These are phyloP conservation scores for Rhagophthalmus giganteus DNA, from an alignment of 2,888 invertebrate genomes.

Conservation along the genomic window DNA sequence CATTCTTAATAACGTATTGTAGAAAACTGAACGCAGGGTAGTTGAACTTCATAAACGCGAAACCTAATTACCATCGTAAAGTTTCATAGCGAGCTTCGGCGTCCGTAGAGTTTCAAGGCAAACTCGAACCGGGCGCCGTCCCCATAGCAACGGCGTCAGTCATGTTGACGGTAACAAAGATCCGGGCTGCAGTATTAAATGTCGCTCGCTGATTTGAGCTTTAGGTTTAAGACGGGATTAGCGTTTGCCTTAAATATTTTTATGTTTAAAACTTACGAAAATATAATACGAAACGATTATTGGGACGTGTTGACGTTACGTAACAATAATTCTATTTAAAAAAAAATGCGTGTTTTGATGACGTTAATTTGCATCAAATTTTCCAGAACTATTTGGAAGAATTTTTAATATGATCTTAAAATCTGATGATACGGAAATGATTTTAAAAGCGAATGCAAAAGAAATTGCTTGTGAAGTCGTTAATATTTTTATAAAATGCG, in stretches of 20 bases:
- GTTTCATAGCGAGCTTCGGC: slow-evolving; percentile 14
- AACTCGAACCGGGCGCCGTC: slow-evolving; percentile 19
- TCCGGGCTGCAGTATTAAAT: slow-evolving; percentile 20
- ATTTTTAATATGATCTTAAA: too few species aligned
- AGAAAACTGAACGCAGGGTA: slow-evolving; percentile 11
- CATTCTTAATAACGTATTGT: slow-evolving; percentile 11
- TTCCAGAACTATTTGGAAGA: too few species aligned
- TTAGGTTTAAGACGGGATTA: neutral
- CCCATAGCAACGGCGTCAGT: slow-evolving; percentile 22
- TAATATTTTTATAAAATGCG: too few species aligned
- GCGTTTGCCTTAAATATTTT: too few species aligned
- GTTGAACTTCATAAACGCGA: slow-evolving; percentile 20
- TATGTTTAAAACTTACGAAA: too few species aligned
- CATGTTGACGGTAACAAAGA: slow-evolving; percentile 25
- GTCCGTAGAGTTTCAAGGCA: slow-evolving; percentile 17
- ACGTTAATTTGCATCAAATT: too few species aligned
- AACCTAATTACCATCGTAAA: slow-evolving; percentile 21
- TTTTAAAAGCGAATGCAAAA: too few species aligned
- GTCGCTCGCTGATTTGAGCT: slow-evolving; percentile 20
- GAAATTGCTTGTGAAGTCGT: too few species aligned
- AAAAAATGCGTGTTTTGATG: neutral
- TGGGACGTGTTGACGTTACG: too few species aligned
- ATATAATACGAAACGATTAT: too few species aligned
- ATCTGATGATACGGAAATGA: too few species aligned
- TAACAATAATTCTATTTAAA: neutral